Evolutionary conservation across 2,113 vertebrate species (phyloP), one percentile per base, ranked within the genome.

Genomic region (Petromus typicus): DNA sequence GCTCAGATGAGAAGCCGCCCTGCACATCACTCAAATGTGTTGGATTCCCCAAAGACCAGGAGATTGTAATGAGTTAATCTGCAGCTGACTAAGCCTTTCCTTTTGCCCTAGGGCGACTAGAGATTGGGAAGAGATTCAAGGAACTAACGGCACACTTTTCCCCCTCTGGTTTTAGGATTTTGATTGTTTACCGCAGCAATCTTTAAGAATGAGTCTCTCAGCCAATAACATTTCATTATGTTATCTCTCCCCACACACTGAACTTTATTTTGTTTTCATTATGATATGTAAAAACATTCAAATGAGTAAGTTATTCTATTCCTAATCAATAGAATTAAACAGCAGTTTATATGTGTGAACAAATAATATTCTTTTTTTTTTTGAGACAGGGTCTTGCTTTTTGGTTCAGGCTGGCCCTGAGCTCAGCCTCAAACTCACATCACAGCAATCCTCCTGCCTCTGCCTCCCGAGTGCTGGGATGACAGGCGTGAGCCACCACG

Each of bases 261-360:
- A 96, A 79, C 97, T 98, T 96, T 96, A 95, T 27, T 96, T 76
- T 97, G 64, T 90, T 92, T 98, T 98, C 83, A 93, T 97, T 92
- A 95, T 95, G 92, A 95, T 96, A 63, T 86, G 37, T 95, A 97
- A 95, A 96, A 87, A 94, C 4, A 75, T 93, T 95, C 76, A 61
- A 95, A 54, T 94, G 90, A 98, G 78, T 89, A 75, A 90, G 59
- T 96, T 97, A 90, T 94, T 96, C 89, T 97, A 45, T 54, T 86
- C 45, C 51, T 86, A 78, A 94, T 95, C 96, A 96, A 93, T 97
- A 96, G 51, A 95, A 97, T 86, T 64, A 97, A 96, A 90, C 81
- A 95, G 79, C 94, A 97, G 97, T 61, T 66, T 84, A 63, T 84
- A 94, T 88, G 89, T 93, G 85, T 64, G 43, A 94, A 84, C 76